These are phyloP conservation scores for Sebastiscus tertius DNA, from an alignment of 2,797 vertebrate species.

Conservation along the genomic window DNA sequence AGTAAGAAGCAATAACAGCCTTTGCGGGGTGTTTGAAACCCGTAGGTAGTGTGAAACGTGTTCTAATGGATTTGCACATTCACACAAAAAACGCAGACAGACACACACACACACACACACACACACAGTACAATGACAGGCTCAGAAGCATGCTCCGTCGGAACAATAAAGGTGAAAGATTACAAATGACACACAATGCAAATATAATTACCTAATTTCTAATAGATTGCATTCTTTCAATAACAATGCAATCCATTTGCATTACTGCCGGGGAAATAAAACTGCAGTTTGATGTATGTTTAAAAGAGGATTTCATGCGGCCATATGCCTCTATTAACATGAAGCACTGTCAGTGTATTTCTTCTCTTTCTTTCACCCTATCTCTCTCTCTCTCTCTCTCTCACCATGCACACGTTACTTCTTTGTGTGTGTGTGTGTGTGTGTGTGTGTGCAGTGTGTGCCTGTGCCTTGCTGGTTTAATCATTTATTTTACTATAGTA, in stretches of 20 bases:
- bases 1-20: constrained; percentile 2
- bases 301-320: constrained; percentile 24
- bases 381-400: neutral
- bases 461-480: constrained; percentile 26
- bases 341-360: constrained; percentile 29
- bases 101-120: neutral
- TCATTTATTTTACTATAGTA: constrained; percentile 52
- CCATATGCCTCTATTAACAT: constrained; percentile 43
- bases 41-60: neutral
- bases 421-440: constrained; percentile 6
- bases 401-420: neutral
- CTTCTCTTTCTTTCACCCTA: neutral
- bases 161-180: constrained; percentile 38
- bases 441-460: neutral
- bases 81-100: neutral
- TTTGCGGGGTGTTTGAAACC: constrained; percentile 9
- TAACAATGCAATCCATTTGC: constrained; percentile 41
- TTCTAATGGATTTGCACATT: constrained; percentile 3
- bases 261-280: constrained; percentile 27
- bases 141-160: neutral
- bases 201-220: constrained; percentile 54
- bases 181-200: constrained; percentile 44
- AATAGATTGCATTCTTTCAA: constrained; percentile 34
- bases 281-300: constrained; percentile 32
- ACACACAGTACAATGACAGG: neutral